phyloP scores from a whole-genome alignment of 92 coral and sea anemone species.

The Virgularia gustaviana region DNA sequence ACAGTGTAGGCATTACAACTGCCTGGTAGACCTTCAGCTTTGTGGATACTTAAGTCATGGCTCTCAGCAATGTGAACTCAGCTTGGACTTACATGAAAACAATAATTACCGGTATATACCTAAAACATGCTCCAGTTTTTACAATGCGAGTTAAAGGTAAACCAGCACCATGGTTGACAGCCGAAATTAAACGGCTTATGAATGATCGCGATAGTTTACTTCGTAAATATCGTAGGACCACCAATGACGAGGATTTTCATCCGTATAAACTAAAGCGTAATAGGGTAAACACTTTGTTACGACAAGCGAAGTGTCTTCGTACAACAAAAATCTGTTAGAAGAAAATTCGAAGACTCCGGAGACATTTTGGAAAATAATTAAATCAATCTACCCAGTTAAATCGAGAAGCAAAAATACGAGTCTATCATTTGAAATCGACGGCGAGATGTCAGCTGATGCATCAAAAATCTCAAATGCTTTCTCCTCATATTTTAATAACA shows the following conservation, averaged over 20 bases:
- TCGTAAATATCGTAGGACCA: slow-evolving; percentile 25
- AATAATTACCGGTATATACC: slow-evolving; percentile 16
- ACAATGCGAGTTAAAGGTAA: slow-evolving; percentile 28
- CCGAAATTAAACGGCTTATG: slow-evolving; percentile 23
- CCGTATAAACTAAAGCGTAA: slow-evolving; percentile 19
- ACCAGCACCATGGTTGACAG: slow-evolving; percentile 28
- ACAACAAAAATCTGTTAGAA: slow-evolving; percentile 9
- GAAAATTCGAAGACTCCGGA: slow-evolving; percentile 25
- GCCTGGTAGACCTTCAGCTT: neutral
- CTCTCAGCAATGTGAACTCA: slow-evolving; percentile 14
- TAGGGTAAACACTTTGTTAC: slow-evolving; percentile 5
- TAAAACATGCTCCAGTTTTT: slow-evolving; percentile 19
- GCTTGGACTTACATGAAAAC: slow-evolving; percentile 14
- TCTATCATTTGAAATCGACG: slow-evolving; percentile 18
- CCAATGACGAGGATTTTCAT: slow-evolving; percentile 20
- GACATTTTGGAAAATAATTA: slow-evolving; percentile 12
- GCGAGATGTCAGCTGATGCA: slow-evolving; percentile 12
- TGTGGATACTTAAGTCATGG: neutral
- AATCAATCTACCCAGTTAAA: slow-evolving; percentile 21
- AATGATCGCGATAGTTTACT: slow-evolving; percentile 23
- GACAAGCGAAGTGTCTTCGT: slow-evolving; percentile 22
- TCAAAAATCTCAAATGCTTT: slow-evolving; percentile 10
- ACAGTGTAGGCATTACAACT: neutral
- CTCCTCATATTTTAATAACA: neutral
- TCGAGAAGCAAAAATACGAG: neutral